Conservation (phyloP, 2,113 vertebrate genomes). For the Glaucomys volans region DNA sequence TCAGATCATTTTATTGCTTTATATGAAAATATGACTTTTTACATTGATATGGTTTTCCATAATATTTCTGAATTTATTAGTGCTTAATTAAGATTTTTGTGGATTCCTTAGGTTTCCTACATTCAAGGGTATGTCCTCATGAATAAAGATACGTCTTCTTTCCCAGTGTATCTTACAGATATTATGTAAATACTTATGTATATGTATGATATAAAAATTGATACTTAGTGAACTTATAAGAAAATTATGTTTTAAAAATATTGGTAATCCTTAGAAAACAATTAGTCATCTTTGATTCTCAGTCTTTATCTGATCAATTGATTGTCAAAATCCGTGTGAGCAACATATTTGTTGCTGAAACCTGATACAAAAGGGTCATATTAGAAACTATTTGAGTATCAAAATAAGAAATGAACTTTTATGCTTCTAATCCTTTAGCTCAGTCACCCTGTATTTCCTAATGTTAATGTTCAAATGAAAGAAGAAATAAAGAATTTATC, state of each 20-base stretch:
- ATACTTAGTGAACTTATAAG: background rate
- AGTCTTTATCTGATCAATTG: background rate
- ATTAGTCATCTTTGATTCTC: conserved; percentile 3
- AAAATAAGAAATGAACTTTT: background rate
- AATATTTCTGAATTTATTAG: conserved; percentile 35
- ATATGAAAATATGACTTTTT: background rate
- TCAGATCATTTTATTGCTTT: background rate
- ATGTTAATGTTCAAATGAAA: conserved; percentile 49
- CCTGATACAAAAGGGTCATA: background rate
- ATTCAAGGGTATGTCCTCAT: background rate
- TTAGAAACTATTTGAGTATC: conserved; percentile 19
- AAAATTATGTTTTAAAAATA: conserved; percentile 19
- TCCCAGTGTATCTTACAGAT: background rate
- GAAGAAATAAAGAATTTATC: conserved; percentile 42
- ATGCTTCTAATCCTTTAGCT: background rate
- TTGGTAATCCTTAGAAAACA: background rate
- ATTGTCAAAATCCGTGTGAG: background rate
- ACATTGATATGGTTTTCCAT: background rate
- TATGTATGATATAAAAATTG: conserved; percentile 32
- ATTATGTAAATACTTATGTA: background rate
- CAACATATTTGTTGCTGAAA: conserved; percentile 46
- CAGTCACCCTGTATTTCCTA: background rate
- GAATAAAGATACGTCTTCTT: conserved; percentile 14
- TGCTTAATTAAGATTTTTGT: background rate
- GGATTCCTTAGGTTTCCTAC: background rate